These are phyloP conservation scores for Carpatolechia fugitivella DNA, from an alignment of 2,888 invertebrate genomes.

Conservation along the genomic window DNA sequence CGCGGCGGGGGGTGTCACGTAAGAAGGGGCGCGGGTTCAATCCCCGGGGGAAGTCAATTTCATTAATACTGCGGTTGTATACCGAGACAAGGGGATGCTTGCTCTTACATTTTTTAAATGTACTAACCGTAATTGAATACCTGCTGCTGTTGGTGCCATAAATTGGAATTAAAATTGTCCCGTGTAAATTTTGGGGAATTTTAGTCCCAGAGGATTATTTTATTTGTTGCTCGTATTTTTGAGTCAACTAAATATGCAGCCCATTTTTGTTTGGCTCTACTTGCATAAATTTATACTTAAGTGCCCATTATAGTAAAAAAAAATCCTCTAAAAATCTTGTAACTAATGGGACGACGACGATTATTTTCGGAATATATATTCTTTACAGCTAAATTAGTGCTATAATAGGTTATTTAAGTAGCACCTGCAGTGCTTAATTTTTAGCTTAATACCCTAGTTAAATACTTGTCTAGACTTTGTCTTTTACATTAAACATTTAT, in stretches of 20 bases:
- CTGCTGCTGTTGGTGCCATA: slow-evolving; percentile 56
- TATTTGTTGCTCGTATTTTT: slow-evolving; percentile 5
- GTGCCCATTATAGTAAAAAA: background rate
- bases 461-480: slow-evolving; percentile 1
- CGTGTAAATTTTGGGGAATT: background rate
- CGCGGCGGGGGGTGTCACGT: slow-evolving; percentile 28
- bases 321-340: no score
- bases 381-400: background rate
- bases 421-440: background rate
- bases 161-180: slow-evolving; percentile 61
- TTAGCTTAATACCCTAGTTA: background rate
- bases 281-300: background rate
- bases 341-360: background rate
- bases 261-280: background rate
- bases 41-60: slow-evolving; percentile 73
- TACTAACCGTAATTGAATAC: slow-evolving; percentile 69
- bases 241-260: background rate
- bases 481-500: slow-evolving; percentile 2
- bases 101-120: slow-evolving; percentile 64
- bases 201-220: slow-evolving; percentile 7
- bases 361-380: background rate
- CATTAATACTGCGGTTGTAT: slow-evolving; percentile 69
- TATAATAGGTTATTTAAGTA: background rate
- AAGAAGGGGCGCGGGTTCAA: slow-evolving; percentile 39
- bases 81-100: slow-evolving; percentile 41